Base-by-base conservation (phyloP, 2,113 vertebrate species). In the Speoplatyrhinus poulsoni region DNA sequence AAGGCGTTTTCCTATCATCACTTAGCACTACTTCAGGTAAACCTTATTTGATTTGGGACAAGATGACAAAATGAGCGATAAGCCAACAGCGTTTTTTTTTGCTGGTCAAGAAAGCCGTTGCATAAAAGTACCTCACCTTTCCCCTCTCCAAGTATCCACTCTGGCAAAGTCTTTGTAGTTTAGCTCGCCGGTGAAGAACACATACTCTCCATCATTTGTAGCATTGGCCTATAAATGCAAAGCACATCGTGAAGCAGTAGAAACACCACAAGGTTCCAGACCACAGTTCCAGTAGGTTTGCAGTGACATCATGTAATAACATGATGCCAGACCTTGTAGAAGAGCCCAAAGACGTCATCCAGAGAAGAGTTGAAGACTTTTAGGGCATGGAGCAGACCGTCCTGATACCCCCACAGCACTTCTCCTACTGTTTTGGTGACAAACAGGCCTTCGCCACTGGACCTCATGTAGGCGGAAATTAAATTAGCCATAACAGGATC, bases 381-480 rank as follows among this genome's bases (percentile, higher is more conserved):
- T 9, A 96, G 49, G 3, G 81, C 13, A 46, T 89, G 89, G 4
- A 99, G 90, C 1, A 99, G 73, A 9, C 63, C 76, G 65, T 98
- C 98, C 63, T 89, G 92, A 77, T 99, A 99, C 32, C 97, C 97
- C 97, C 97, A 99, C 9, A 99, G 91, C 33, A 98, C 80, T 8
- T 97, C 93, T 0, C 94, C 84, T 0, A 96, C 95, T 0, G 91
- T 91, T 78, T 8, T 93, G 0, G 90, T 93, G 3, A 82, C 84
- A 48, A 99, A 98, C 46, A 99, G 64, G 0, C 88, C 89, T 48
- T 93, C 92, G 0, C 12, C 84, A 16, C 11, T 84, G 47, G 60
- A 87, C 56, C 0, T 91, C 90, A 87, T 94, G 77, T 1, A 92
- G 62, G 82, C 83, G 0, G 83, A 77, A 65, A 94, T 82, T 0